Evolutionary conservation across 1,140 invertebrate species (phyloP), one percentile per base, ranked within the genome.

Genomic region (Streblospio benedicti): DNA sequence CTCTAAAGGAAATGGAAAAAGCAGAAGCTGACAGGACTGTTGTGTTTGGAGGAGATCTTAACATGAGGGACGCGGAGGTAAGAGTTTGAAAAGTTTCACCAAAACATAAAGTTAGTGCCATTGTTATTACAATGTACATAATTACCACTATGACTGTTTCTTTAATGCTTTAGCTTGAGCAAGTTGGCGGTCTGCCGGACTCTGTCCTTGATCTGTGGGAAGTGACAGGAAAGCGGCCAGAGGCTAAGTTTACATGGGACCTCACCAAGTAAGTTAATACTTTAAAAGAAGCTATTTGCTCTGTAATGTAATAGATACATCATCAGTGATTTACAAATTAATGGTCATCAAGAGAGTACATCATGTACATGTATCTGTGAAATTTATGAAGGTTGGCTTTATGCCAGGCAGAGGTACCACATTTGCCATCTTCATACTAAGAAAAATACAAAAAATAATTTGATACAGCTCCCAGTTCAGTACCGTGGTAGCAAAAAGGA

Each of bases 11-110:
- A 25, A 68, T 81, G 31, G 63, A 59, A 20, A 64, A 72, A 12
- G 63, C 69, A 16, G 64, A 72, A 4, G 32, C 69, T n/a, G 66
- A 75, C 32, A 57, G 65, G 16, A 80, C 78, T 33, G 80, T 82
- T 0, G 71, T 85, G 33, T 83, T 84, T 74, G 84, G 75, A 44
- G 84, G 84, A 12, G 84, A 85, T 69, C 65, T 85, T 5, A 85
- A 85, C 68, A 61, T 85, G 1, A 68, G 83, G 45, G 83, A 85
- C 65, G 79, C 79, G 68, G 84, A 85, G 75, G 83, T 83, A 66
- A 49, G 30, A n/a, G n/a, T n/a, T n/a, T n/a, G n/a, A n/a, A n/a
- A n/a, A n/a, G 27, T 28, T 41, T 47, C 44, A 53, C 23, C 32
- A 59, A 31, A 60, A n/a, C 23, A 16, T n/a, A 51, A n/a, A 43